Conservation (phyloP, 1,140 invertebrate genomes). For the Psilanteris sp. region DNA sequence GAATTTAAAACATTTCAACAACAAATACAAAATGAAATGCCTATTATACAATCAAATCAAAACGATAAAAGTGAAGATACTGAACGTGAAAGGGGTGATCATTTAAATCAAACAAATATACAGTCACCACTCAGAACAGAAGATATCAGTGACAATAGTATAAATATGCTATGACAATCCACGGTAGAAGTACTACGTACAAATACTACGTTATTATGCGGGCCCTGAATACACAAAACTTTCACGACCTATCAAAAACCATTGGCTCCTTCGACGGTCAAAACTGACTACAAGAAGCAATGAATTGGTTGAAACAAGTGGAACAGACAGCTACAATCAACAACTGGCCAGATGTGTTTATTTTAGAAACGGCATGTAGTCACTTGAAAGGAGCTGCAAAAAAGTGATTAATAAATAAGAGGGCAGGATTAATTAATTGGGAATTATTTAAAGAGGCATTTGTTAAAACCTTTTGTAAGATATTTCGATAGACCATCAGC, state of each 20-base stretch:
- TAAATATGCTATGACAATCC: too few species aligned
- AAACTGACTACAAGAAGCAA: neutral
- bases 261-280: neutral
- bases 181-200: neutral
- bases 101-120: too few species aligned
- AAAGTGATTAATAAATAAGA: too few species aligned
- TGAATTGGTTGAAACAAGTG: neutral
- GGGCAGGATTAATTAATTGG: too few species aligned
- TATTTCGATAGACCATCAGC: neutral
- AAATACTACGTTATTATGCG: neutral
- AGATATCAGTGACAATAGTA: too few species aligned
- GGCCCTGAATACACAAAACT: neutral
- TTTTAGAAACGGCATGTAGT: neutral
- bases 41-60: too few species aligned
- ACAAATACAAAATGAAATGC: too few species aligned
- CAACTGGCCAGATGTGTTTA: neutral
- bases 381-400: conserved; percentile 1
- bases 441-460: too few species aligned
- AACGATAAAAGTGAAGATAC: too few species aligned
- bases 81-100: too few species aligned
- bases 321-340: neutral
- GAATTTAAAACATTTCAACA: too few species aligned
- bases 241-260: neutral
- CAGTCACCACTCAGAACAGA: too few species aligned
- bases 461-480: neutral